Conservation (phyloP, 1,140 invertebrate species). For the Plectrocnemia conspersa region DNA sequence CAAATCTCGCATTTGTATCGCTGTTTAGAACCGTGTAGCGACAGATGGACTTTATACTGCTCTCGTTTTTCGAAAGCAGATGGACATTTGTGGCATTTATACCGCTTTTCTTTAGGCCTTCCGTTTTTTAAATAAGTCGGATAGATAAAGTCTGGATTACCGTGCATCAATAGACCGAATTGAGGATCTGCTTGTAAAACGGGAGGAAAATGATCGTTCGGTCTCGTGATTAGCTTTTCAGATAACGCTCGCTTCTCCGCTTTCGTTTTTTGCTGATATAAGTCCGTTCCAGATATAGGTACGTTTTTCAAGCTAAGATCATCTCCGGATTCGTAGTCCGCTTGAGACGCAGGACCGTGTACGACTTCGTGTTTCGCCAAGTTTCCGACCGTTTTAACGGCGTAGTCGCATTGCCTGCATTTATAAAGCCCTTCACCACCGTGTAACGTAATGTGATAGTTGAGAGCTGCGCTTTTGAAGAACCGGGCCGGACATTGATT, state of each 20-base stretch:
- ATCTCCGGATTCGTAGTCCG: conserved; percentile 48
- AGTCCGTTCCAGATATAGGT: conserved; percentile 59
- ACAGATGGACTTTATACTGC: conserved; percentile 78
- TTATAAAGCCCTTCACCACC: conserved; percentile 64
- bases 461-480: conserved; percentile 63
- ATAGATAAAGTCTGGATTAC: conserved; percentile 73
- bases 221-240: conserved; percentile 48
- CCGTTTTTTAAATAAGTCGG: conserved; percentile 71
- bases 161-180: conserved; percentile 62
- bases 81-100: conserved; percentile 82
- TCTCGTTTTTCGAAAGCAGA: conserved; percentile 82
- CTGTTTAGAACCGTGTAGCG: conserved; percentile 78
- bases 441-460: conserved; percentile 69
- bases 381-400: conserved; percentile 71
- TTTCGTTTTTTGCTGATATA: conserved; percentile 58
- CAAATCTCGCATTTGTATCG: conserved; percentile 79
- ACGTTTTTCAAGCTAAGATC: conserved; percentile 51
- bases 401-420: conserved; percentile 80
- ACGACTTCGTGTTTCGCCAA: conserved; percentile 65
- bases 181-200: conserved; percentile 58
- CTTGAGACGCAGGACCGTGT: conserved; percentile 41
- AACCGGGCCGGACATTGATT: conserved; percentile 66
- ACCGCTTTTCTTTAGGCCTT: conserved; percentile 68
- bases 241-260: conserved; percentile 51
- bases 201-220: conserved; percentile 49